Conservation (phyloP, 2,113 vertebrate species). For the Motacilla tschutschensis region DNA sequence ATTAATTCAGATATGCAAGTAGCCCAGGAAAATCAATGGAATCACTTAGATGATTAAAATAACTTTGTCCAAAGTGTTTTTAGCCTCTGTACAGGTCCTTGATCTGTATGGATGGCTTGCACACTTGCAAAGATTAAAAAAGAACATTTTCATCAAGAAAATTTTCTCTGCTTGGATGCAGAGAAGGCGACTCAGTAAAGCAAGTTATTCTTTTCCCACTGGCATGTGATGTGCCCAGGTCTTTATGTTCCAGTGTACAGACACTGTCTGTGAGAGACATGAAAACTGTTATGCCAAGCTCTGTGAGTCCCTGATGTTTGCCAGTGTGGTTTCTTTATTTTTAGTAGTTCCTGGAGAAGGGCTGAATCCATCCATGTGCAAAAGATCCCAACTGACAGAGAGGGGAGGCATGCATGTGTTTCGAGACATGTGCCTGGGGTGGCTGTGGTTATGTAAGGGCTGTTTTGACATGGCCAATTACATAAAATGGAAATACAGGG, state of each 20-base stretch:
- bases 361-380: constrained; percentile 52
- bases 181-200: neutral
- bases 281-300: neutral
- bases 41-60: constrained; percentile 56
- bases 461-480: constrained; percentile 42
- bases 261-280: neutral
- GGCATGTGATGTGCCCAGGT: neutral
- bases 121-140: neutral
- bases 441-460: constrained; percentile 59
- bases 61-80: neutral
- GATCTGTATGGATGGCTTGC: neutral
- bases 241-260: neutral
- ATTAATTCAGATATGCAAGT: neutral
- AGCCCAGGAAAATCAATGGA: constrained; percentile 21
- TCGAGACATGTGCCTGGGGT: constrained; percentile 46
- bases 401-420: constrained; percentile 28
- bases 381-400: constrained; percentile 61
- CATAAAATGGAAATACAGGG: constrained; percentile 17
- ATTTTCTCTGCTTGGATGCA: neutral
- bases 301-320: neutral
- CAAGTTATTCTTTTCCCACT: neutral
- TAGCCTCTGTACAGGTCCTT: neutral
- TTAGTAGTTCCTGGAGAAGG: constrained; percentile 12
- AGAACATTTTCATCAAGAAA: neutral
- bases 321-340: constrained; percentile 8